Evolutionary conservation across 2,113 vertebrate species (phyloP).

Genomic region (Poeciliopsis occidentalis): DNA sequence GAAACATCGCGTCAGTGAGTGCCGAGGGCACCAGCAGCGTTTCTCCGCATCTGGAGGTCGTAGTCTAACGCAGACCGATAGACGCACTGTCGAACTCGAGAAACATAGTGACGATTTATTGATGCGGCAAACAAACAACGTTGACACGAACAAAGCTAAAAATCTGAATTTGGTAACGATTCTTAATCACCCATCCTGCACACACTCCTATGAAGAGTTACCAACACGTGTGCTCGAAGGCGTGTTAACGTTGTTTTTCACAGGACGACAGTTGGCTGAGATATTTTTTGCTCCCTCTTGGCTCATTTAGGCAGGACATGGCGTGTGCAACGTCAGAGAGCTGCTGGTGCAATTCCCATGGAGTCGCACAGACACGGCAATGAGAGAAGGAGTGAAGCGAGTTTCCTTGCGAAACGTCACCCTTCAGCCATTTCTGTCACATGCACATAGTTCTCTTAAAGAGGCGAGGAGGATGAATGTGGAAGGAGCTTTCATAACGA

Average conservation of each 20-base stretch:
- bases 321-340: slow-evolving; percentile 33
- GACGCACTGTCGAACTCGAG: too few relatives aligned
- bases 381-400: background rate
- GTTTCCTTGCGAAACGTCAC: slow-evolving; percentile 17
- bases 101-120: too few relatives aligned
- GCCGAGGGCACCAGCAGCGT: too few relatives aligned
- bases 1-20: too few relatives aligned
- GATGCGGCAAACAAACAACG: background rate
- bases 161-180: background rate
- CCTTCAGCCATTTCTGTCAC: slow-evolving; percentile 57
- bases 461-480: background rate
- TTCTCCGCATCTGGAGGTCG: too few relatives aligned
- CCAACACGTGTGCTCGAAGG: too few relatives aligned
- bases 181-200: background rate
- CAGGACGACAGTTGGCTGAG: slow-evolving; percentile 18
- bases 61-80: too few relatives aligned
- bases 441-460: slow-evolving; percentile 26
- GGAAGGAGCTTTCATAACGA: background rate
- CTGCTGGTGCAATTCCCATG: slow-evolving; percentile 25
- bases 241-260: background rate
- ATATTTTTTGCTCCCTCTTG: slow-evolving; percentile 6
- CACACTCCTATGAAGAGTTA: background rate
- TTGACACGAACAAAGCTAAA: background rate
- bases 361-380: background rate
- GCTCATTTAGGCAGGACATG: slow-evolving; percentile 30